phyloP scores from a whole-genome alignment of 2,888 invertebrate genomes.

The Synergus laeviventris region DNA sequence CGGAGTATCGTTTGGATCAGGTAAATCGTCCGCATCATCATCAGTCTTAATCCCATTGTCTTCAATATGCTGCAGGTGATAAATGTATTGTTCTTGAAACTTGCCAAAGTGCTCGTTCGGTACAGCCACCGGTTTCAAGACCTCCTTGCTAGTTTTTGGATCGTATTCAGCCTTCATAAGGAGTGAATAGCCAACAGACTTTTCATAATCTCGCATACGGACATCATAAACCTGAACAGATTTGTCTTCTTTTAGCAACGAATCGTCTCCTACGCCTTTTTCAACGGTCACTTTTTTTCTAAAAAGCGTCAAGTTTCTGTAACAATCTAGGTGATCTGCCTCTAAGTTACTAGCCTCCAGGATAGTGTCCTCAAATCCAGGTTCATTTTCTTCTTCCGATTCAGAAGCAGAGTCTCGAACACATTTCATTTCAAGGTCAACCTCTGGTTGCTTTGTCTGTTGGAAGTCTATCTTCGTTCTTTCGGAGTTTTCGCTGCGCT shows the following conservation, averaged over 20 bases:
- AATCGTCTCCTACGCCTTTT: constrained; percentile 56
- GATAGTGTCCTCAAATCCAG: constrained; percentile 27
- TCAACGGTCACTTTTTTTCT: constrained; percentile 57
- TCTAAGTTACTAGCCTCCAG: constrained; percentile 37
- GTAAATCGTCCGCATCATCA: constrained; percentile 50
- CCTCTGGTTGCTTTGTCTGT: not conserved
- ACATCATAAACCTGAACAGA: constrained; percentile 64
- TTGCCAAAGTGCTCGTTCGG: constrained; percentile 61
- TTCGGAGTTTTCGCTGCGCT: constrained; percentile 36
- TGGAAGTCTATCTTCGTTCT: not conserved
- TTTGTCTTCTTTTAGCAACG: constrained; percentile 54
- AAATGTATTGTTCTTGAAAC: constrained; percentile 70
- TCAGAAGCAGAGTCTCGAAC: constrained; percentile 66
- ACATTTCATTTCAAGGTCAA: constrained; percentile 65
- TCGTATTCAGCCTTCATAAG: constrained; percentile 59
- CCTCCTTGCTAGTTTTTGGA: constrained; percentile 50
- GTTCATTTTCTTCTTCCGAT: constrained; percentile 47
- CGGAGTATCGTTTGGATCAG: constrained; percentile 60
- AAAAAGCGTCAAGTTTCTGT: constrained; percentile 57
- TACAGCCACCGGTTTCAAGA: constrained; percentile 47
- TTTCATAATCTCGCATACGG: constrained; percentile 66
- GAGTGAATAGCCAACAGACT: constrained; percentile 66
- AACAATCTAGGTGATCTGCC: constrained; percentile 50
- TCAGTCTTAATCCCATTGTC: constrained; percentile 62
- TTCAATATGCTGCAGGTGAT: constrained; percentile 66